Base-by-base conservation (phyloP, 2,113 vertebrate species). In the Atractosteus spatula region DNA sequence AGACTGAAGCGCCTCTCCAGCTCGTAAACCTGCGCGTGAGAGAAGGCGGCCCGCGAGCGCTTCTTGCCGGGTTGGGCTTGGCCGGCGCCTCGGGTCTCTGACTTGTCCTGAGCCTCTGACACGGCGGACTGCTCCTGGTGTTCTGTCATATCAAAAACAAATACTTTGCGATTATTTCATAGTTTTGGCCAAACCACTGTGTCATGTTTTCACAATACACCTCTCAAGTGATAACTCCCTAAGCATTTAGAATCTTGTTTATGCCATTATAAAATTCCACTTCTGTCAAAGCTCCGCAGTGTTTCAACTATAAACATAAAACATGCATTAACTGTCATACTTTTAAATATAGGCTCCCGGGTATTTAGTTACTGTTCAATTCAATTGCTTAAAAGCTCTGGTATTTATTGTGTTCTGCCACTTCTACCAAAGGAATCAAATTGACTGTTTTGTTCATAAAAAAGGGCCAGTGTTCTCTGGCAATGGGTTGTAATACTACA, bases 31-130 rank as follows among this genome's bases (percentile, higher is more conserved):
- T 93, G 92, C 0, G 91, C 82, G 71, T 93, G 92, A 4, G 92
- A 89, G 79, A 94, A 93, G 66, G 92, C 92, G 55, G 92, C 92
- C 57, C 92, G 81, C 71, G 90, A 89, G 64, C 92, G 86, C 80
- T 91, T 93, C 83, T 94, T 94, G 47, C 77, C 62, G 12, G 80
- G 67, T 66, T 78, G 72, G 7, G 72, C 72, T 11, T 74, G 75
- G 44, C 63, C 59, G 8, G 77, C 13, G 66, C 72, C 0, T 71
- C 75, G 51, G 81, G 29, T 13, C 41, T 80, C 67, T 68, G 73
- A 55, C 70, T 62, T 54, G 0, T 73, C 69, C 13, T 4, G 70
- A 3, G 77, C 64, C 55, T 59, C 71, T 29, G 29, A 3, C 41
- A 8, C 70, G 3, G 11, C 11, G 41, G 3, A 42, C 54, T 3